Conservation (phyloP, 2,888 invertebrate species). For the Operophtera brumata region DNA sequence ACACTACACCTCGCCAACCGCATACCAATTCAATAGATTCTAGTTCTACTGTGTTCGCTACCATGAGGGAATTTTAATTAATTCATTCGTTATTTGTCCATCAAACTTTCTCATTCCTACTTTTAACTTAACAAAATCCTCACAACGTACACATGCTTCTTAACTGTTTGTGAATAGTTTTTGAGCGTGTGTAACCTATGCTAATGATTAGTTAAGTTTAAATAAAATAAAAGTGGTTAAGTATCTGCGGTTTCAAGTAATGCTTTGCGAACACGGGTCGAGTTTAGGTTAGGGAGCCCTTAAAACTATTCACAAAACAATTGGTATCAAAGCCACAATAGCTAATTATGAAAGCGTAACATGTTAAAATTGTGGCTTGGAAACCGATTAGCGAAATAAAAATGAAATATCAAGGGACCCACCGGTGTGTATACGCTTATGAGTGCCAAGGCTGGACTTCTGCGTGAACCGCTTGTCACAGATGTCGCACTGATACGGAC, state of each 20-base stretch:
- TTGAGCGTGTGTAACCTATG: slow-evolving; percentile 75
- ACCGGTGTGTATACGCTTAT: slow-evolving; percentile 89
- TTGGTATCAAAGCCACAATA: slow-evolving; percentile 76
- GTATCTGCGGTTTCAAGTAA: slow-evolving; percentile 11
- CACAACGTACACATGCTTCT: slow-evolving; percentile 79
- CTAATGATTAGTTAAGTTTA: slow-evolving; percentile 17
- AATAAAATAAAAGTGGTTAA: slow-evolving; percentile 14
- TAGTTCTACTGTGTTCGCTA: slow-evolving; percentile 43
- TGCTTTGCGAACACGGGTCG: slow-evolving; percentile 21
- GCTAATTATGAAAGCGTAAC: slow-evolving; percentile 40
- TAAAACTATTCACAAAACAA: slow-evolving; percentile 80
- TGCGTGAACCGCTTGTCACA: slow-evolving; percentile 91
- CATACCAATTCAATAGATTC: slow-evolving; percentile 37
- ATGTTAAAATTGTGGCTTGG: slow-evolving; percentile 66
- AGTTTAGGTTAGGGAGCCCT: slow-evolving; percentile 67
- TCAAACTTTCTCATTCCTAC: slow-evolving; percentile 74
- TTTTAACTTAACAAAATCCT: slow-evolving; percentile 62
- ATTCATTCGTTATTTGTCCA: slow-evolving; percentile 73
- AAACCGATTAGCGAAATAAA: slow-evolving; percentile 69
- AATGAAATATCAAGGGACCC: slow-evolving; percentile 79
- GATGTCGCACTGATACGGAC: slow-evolving; percentile 85
- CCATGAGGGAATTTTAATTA: slow-evolving; percentile 68
- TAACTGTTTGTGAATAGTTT: slow-evolving; percentile 81
- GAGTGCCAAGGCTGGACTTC: slow-evolving; percentile 91
- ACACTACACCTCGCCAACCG: slow-evolving; percentile 41